Conservation (phyloP, 2,797 vertebrate genomes). For the Lagocephalus sceleratus region DNA sequence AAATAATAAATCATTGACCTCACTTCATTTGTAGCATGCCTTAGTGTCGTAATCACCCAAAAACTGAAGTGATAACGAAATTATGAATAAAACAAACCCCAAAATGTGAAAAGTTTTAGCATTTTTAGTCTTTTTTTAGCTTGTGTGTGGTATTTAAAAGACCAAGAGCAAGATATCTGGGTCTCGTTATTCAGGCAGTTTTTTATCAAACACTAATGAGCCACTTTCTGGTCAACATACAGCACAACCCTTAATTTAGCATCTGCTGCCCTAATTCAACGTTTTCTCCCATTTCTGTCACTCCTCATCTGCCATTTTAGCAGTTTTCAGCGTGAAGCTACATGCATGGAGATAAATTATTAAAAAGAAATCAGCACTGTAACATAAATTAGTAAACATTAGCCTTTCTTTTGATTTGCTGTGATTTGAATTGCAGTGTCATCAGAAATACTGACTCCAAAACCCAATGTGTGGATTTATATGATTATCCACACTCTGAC, state of each 20-base stretch:
- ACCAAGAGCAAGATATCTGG: slow-evolving; percentile 1
- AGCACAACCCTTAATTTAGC: slow-evolving; percentile 16
- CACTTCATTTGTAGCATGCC: too few relatives aligned
- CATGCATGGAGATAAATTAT: neutral
- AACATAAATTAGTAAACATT: neutral
- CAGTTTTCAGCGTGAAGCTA: neutral
- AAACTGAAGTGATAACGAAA: too few relatives aligned
- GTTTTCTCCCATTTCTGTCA: slow-evolving; percentile 3
- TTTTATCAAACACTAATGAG: slow-evolving; percentile 4
- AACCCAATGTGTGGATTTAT: too few relatives aligned
- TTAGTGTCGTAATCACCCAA: too few relatives aligned
- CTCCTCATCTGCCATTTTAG: neutral
- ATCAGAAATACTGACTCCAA: too few relatives aligned
- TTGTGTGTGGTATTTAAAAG: neutral
- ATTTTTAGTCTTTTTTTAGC: too few relatives aligned
- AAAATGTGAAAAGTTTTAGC: too few relatives aligned
- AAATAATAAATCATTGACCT: too few relatives aligned
- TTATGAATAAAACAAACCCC: too few relatives aligned
- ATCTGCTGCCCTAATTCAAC: slow-evolving; percentile 9
- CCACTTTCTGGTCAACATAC: neutral
- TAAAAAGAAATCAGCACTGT: neutral
- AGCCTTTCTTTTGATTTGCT: too few relatives aligned
- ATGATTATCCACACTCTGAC: too few relatives aligned
- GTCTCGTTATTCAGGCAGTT: slow-evolving; percentile 10
- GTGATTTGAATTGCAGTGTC: too few relatives aligned